These are phyloP conservation scores for Epizoanthus fatuus DNA, from an alignment of 92 coral and sea anemone species.

Conservation along the genomic window DNA sequence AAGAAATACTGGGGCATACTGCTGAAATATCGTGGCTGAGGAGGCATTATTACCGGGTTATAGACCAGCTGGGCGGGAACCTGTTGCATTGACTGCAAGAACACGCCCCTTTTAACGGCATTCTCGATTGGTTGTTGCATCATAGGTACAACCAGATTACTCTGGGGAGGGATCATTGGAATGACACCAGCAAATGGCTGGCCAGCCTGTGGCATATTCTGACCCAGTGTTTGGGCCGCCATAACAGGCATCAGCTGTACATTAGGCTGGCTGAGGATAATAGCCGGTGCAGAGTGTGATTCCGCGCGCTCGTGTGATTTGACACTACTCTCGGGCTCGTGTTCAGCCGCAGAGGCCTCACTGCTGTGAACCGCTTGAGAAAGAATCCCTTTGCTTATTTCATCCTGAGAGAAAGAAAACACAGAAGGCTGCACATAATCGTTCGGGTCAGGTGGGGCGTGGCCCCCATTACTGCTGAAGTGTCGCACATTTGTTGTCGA, in stretches of 20 bases:
- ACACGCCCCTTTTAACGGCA: constrained; percentile 40
- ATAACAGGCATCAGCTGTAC: constrained; percentile 50
- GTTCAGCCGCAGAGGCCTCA: not conserved
- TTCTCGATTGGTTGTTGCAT: constrained; percentile 25
- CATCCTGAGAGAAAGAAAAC: constrained; percentile 61
- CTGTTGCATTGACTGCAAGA: constrained; percentile 67
- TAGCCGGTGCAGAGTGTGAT: not conserved
- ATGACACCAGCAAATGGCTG: constrained; percentile 13
- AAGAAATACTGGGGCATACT: constrained; percentile 27
- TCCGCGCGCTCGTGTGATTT: not conserved
- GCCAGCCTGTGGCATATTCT: constrained; percentile 24
- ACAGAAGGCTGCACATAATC: constrained; percentile 60
- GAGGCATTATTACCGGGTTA: constrained; percentile 53
- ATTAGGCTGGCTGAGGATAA: constrained; percentile 42
- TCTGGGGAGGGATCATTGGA: constrained; percentile 6
- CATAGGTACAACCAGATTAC: constrained; percentile 14
- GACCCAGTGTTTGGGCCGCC: constrained; percentile 21
- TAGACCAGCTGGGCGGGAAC: constrained; percentile 45
- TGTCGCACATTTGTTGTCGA: not conserved
- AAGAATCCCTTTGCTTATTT: constrained; percentile 24
- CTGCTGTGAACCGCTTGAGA: constrained; percentile 43
- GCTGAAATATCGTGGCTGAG: constrained; percentile 24
- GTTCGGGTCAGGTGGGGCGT: constrained; percentile 15
- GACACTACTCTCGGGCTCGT: not conserved
- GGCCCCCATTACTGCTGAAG: constrained; percentile 4